Evolutionary conservation across 2,888 invertebrate genomes (phyloP).

Genomic region (Chymomyza procnemis): DNA sequence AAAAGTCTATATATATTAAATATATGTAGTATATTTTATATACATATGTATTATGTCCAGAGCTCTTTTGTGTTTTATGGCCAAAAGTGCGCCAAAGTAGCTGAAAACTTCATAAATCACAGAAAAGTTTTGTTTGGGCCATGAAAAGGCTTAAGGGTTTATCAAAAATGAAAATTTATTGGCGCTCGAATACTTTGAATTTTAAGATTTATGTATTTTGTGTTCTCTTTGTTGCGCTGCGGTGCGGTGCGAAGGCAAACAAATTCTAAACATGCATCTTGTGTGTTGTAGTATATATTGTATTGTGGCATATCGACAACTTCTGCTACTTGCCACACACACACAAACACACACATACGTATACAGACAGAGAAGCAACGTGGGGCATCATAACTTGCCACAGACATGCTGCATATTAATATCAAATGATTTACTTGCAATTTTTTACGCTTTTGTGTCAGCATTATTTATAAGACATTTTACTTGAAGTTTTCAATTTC

Average conservation of each 20-base stretch:
- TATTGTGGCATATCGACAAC: slow-evolving; percentile 10
- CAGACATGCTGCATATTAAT: slow-evolving; percentile 4
- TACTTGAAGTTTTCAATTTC: not conserved
- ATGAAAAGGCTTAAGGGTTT: slow-evolving; percentile 69
- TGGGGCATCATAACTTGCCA: not conserved
- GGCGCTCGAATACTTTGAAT: slow-evolving; percentile 61
- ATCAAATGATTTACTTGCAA: not conserved
- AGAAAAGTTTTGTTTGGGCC: slow-evolving; percentile 64
- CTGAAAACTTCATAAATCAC: slow-evolving; percentile 69
- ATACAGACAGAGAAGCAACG: too few relatives aligned
- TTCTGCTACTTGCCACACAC: not conserved
- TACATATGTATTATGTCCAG: slow-evolving; percentile 26
- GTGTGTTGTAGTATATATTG: not conserved
- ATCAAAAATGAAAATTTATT: slow-evolving; percentile 69
- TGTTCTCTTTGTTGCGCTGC: not conserved
- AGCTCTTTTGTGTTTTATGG: slow-evolving; percentile 53
- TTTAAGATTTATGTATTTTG: slow-evolving; percentile 63
- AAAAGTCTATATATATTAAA: not conserved
- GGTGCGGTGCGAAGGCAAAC: not conserved
- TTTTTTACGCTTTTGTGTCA: not conserved
- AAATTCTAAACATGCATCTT: not conserved
- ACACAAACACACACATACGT: not conserved
- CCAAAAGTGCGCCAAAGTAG: slow-evolving; percentile 51
- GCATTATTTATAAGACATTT: not conserved
- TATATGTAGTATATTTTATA: not conserved